Conservation (phyloP, 2,888 invertebrate genomes). For the Nomada fucata region DNA sequence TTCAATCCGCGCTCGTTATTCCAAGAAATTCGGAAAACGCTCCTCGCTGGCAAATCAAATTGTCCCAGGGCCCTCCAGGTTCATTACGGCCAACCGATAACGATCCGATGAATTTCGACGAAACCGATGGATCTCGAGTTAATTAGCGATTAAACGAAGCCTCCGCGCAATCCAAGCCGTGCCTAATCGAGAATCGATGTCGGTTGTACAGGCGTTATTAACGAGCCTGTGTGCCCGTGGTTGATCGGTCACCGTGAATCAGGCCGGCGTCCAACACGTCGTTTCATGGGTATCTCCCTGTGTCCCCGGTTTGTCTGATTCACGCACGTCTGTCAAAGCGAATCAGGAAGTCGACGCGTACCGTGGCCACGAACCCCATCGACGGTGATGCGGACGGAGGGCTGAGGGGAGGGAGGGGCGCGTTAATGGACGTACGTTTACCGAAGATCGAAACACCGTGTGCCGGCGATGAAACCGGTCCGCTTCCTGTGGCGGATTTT, state of each 20-base stretch:
- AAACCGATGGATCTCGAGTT: conserved; percentile 69
- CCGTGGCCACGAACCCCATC: conserved; percentile 42
- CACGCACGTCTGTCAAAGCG: conserved; percentile 73
- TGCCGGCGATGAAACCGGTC: conserved; percentile 46
- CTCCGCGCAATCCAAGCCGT: conserved; percentile 52
- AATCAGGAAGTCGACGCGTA: conserved; percentile 69
- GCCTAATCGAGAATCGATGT: conserved; percentile 71
- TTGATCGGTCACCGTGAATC: conserved; percentile 72
- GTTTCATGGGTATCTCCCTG: conserved; percentile 66
- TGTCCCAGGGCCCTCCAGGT: background rate
- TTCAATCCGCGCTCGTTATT: background rate
- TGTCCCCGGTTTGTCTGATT: conserved; percentile 69
- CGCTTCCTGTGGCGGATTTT: conserved; percentile 48
- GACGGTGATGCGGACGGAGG: background rate
- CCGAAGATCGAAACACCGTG: conserved; percentile 65
- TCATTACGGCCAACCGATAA: conserved; percentile 23
- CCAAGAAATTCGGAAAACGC: background rate
- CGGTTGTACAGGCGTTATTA: conserved; percentile 71
- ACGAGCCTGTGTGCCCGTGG: conserved; percentile 66
- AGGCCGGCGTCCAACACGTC: conserved; percentile 68
- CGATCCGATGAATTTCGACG: conserved; percentile 58
- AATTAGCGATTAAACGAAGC: conserved; percentile 76
- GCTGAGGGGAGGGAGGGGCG: conserved; percentile 32
- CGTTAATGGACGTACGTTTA: conserved; percentile 61
- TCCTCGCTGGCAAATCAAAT: no score